Evolutionary conservation across 2,888 invertebrate genomes (phyloP), one percentile per base, ranked within the genome.

Genomic region (Geotrupes spiniger): DNA sequence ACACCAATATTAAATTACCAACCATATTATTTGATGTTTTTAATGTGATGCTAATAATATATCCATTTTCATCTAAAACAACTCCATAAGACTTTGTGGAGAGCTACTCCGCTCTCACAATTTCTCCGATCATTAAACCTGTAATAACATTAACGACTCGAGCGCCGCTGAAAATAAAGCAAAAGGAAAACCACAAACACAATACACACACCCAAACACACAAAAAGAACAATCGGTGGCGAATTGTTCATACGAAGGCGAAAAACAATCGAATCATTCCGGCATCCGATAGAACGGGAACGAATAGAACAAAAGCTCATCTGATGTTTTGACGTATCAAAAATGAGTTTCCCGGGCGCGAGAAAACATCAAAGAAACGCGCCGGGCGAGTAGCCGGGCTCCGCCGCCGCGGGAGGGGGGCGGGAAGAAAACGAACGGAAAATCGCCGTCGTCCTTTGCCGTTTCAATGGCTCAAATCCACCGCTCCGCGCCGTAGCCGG

Each of bases 301-400:
- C n/a, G n/a, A 26, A 36, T 37, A 37, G 12, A 38, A 38, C 21
- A 38, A 38, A 38, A 38, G 17, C 46, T 46, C 36, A 51, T 51
- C 51, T 27, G 51, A 42, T 42, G 42, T 46, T 51, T 46, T 51
- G 51, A 51, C 51, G 42, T 46, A 46, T 46, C 51, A 51, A 51
- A 46, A 51, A 51, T 51, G 51, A 51, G 51, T 42, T 51, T 51
- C 39, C 45, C 45, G 41, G 50, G 10, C 31, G 41, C 21, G 33
- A 36, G 29, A 42, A 37, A 42, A 51, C 46, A 46, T 51, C 51
- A 51, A 51, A 51, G 51, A 39, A 33, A 48, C 15, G 39, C 25
- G 37, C 36, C 42, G 39, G 29, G 29, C 10, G 29, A 10, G n/a
- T n/a, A n/a, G n/a, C n/a, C n/a, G n/a, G 29, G 29, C 29, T 29